Percentiles rank a stretch among this genome's conserved stretches.
These are phyloP conservation scores for Hyaena hyaena DNA, from an alignment of 2,113 vertebrate genomes.

Conservation along the genomic window DNA sequence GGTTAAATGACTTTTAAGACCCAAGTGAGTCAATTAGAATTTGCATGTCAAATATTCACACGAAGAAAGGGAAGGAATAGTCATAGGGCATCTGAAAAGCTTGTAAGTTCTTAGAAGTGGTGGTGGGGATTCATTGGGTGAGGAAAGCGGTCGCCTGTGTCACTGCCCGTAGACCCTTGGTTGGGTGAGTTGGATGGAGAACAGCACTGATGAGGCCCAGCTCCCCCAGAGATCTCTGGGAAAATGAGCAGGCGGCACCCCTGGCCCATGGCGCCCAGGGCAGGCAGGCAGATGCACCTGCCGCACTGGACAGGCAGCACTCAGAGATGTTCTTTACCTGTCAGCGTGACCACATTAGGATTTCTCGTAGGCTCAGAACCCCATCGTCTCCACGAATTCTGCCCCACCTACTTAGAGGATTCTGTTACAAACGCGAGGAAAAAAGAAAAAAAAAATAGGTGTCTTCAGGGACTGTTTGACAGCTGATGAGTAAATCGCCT, in stretches of 20 bases:
- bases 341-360: neutral
- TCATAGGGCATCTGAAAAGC: neutral
- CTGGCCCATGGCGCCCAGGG: fast-evolving
- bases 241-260: fast-evolving
- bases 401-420: neutral
- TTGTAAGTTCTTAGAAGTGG: neutral
- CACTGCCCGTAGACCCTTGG: fast-evolving
- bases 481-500: constrained; percentile 80
- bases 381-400: neutral
- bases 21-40: neutral
- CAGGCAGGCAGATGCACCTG: fast-evolving
- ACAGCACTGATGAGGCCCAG: neutral
- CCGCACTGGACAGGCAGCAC: neutral
- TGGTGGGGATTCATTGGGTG: neutral
- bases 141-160: fast-evolving
- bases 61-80: neutral
- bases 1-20: neutral
- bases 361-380: neutral
- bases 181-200: neutral
- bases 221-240: fast-evolving
- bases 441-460: neutral
- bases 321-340: neutral
- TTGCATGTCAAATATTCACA: neutral
- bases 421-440: neutral
- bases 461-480: constrained; percentile 60